Percentiles rank a stretch among this genome's conserved stretches.
phyloP scores from a whole-genome alignment of 64 coral and sea anemone species.

The Cladopsammia gracilis region DNA sequence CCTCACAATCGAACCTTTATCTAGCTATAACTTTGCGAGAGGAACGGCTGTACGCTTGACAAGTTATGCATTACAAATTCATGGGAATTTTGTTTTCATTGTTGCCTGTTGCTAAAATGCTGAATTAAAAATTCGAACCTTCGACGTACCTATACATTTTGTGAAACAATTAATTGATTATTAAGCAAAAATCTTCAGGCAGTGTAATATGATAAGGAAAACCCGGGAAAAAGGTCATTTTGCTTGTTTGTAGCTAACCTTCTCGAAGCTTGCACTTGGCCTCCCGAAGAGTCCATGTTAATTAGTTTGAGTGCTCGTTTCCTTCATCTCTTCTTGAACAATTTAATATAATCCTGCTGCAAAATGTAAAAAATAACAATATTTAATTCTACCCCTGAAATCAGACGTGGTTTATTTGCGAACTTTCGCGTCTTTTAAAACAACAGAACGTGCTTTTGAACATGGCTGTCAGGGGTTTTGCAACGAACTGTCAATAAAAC shows the following conservation, averaged over 20 bases:
- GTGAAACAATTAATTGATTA: not conserved
- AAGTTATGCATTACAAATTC: conserved; percentile 7
- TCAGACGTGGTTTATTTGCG: not conserved
- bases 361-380: not conserved
- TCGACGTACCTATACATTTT: not conserved
- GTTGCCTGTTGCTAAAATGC: not conserved
- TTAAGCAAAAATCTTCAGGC: not conserved
- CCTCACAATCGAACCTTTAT: not conserved
- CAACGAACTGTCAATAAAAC: too few species aligned
- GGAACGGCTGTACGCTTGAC: not conserved
- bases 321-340: not conserved
- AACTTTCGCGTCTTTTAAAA: not conserved
- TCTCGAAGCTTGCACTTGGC: not conserved
- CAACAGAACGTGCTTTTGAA: not conserved
- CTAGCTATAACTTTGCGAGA: not conserved
- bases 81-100: not conserved
- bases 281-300: conserved; percentile 34
- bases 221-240: not conserved
- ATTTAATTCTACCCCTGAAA: not conserved
- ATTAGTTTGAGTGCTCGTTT: not conserved
- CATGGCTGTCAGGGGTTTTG: not conserved
- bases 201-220: not conserved
- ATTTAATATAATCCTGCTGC: conserved; percentile 15
- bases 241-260: not conserved
- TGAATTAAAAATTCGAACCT: not conserved